A percentile compares a stretch with the other conserved stretches of the same genome.
Evolutionary conservation across 2,113 vertebrate genomes (phyloP).

Genomic region (Lycaon pictus): DNA sequence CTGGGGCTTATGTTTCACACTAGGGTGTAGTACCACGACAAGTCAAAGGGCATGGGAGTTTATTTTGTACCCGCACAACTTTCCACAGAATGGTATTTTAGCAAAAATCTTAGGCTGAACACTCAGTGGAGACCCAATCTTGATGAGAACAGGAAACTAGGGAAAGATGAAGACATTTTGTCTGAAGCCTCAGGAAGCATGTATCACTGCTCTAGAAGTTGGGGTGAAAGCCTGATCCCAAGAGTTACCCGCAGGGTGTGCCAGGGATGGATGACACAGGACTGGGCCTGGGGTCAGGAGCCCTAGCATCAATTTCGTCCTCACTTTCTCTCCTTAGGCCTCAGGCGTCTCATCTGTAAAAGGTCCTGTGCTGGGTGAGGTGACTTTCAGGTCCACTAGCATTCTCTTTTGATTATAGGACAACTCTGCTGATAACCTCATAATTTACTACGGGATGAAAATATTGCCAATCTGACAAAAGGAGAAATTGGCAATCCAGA

Average conservation of each 20-base stretch:
- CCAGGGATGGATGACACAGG: background rate
- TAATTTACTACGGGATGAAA: background rate
- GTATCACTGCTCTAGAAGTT: background rate
- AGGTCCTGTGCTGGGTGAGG: background rate
- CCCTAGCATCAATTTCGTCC: background rate
- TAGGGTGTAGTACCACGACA: background rate
- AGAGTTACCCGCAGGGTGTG: fast-evolving
- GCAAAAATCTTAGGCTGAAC: background rate
- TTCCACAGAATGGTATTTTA: background rate
- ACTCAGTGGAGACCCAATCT: background rate
- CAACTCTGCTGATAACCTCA: background rate
- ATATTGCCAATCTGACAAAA: background rate
- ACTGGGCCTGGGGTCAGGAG: too few relatives aligned
- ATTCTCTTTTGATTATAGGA: background rate
- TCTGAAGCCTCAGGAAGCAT: background rate
- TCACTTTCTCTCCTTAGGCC: background rate
- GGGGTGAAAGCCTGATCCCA: fast-evolving
- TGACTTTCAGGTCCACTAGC: background rate
- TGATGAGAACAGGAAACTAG: background rate
- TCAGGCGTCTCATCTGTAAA: background rate
- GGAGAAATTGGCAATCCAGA: background rate
- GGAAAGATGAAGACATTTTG: background rate
- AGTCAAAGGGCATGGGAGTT: background rate
- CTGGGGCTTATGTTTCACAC: background rate
- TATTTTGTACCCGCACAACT: background rate